Base-by-base conservation (phyloP, 2,113 vertebrate species). In the Nerophis lumbriciformis region DNA sequence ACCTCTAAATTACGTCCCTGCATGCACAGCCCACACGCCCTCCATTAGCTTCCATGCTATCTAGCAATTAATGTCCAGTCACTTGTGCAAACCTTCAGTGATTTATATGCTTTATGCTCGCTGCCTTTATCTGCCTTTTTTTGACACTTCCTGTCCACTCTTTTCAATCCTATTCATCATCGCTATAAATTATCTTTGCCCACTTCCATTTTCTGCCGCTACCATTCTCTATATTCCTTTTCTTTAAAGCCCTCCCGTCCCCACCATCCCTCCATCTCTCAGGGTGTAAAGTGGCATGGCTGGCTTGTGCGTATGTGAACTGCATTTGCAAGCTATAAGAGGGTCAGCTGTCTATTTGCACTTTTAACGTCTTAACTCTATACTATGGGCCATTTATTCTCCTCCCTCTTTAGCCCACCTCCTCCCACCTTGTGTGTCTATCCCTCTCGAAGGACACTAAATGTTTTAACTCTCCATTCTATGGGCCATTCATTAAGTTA, bases 261-360 rank as follows among this genome's bases (percentile, higher is more conserved):
- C 56, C 64, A 28, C 65, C 71, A 66, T 80, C 72, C 78, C 72
- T 80, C 77, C 71, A 72, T 81, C 73, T 61, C 48, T 38, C 57
- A 19, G 65, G 74, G 82, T 81, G 82, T 77, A 79, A 88, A 90
- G 83, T 84, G 85, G 80, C 76, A 71, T 48, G 70, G 75, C 76
- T 71, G 78, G 76, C 75, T 69, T 69, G 59, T 19, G 14, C n/a
- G 68, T 66, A 59, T 78, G 64, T 66, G 67, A 61, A 78, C 71
- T 65, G 72, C 77, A 73, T 85, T 72, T 77, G 69, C 73, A 14
- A 71, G 76, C 78, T 77, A 77, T 88, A 86, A 88, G 83, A 86
- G 85, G 90, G 90, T 90, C 87, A 89, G 81, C 79, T 87, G 83
- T 88, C 88, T 88, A 89, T 88, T 89, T 91, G 88, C 87, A 88